Evolutionary conservation across 1,140 invertebrate genomes (phyloP).

Genomic region (Microplitis demolitor): DNA sequence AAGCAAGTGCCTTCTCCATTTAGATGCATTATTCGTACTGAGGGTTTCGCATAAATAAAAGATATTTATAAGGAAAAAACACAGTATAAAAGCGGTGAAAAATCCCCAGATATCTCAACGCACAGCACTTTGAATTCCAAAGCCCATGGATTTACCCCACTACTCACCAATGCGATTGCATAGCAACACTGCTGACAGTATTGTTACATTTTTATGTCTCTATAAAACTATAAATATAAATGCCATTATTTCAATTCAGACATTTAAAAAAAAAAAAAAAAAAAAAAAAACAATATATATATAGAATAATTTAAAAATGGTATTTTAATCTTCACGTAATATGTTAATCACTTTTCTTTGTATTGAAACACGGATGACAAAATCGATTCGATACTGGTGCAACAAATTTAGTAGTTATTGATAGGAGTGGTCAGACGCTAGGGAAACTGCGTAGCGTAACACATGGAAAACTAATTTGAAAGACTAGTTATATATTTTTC

Average conservation of each 20-base stretch:
- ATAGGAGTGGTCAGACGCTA: constrained; percentile 4
- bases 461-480: constrained; percentile 5
- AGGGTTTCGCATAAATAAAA: constrained; percentile 21
- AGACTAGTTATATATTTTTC: neutral
- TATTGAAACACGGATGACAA: too few species aligned
- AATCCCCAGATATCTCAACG: constrained; percentile 4
- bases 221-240: neutral
- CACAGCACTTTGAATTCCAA: constrained; percentile 9
- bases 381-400: too few species aligned
- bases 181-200: neutral
- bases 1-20: constrained; percentile 39
- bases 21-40: constrained; percentile 44
- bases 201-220: neutral
- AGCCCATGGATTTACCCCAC: neutral
- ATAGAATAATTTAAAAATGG: too few species aligned
- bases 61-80: constrained; percentile 20
- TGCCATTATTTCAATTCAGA: neutral
- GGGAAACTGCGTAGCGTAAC: neutral
- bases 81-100: neutral
- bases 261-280: too few species aligned
- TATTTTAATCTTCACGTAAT: too few species aligned
- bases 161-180: constrained; percentile 5
- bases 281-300: neutral
- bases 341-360: too few species aligned
- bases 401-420: constrained; percentile 2